Evolutionary conservation across 2,113 vertebrate genomes (phyloP), one percentile per base, ranked within the genome.

Genomic region (Grammomys surdaster): DNA sequence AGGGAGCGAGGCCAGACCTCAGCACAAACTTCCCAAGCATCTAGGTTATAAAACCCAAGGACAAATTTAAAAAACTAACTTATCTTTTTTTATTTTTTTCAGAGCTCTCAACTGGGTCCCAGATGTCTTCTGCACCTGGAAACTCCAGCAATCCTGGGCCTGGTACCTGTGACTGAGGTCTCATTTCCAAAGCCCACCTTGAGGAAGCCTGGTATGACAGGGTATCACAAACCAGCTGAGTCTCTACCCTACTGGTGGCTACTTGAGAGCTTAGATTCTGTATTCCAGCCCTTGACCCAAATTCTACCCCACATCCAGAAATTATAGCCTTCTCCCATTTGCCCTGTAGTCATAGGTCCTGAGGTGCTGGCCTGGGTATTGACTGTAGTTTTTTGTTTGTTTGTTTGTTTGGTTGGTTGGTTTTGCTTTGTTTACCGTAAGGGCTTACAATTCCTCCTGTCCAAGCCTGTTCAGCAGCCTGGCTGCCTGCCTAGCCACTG

Each of bases 401-500:
- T n/a, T 72, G 13, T 40, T 40, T 72, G 6, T 10, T 93, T 95
- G 31, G 51, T 51, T 51, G 51, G 51, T 51, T 51, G 51, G 51
- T 81, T 81, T 54, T 54, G 1, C 36, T 95, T 95, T 96, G 65
- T 82, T 95, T 12, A 89, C 69, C 78, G 76, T 28, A 78, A 58
- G 48, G 24, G 73, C 72, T 90, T 65, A 95, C 56, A 82, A 91
- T 91, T 95, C 82, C 82, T 94, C 73, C 60, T 86, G 67, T 56
- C 77, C 40, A 84, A 82, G 87, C 81, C 80, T 89, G 89, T 72
- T 87, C 36, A 84, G 51, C 24, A 40, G 54, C 69, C 88, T 96
- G 96, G 97, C 93, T 6, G 33, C 20, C 63, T 94, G 95, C 97
- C 95, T 95, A 67, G 86, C 69, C 80, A 5, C 48, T 54, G 75